Percentiles rank a stretch among this genome's conserved stretches.
Conservation (phyloP, 2,888 invertebrate genomes). For the Cephonodes hylas region DNA sequence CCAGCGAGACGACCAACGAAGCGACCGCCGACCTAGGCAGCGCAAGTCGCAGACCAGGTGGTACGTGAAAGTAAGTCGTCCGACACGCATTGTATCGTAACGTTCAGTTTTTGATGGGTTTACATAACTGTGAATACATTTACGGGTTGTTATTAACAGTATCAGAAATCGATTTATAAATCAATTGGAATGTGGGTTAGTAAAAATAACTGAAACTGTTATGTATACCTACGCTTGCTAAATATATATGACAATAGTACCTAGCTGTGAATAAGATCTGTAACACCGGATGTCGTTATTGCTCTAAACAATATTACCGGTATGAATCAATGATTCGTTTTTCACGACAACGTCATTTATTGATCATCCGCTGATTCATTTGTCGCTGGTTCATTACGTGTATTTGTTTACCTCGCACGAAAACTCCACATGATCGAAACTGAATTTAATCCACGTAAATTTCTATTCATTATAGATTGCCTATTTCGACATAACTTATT, state of each 20-base stretch:
- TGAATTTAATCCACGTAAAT: not conserved
- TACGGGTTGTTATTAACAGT: no score
- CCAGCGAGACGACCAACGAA: slow-evolving; percentile 22
- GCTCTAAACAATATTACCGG: slow-evolving; percentile 8
- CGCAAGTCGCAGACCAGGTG: slow-evolving; percentile 83
- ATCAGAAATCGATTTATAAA: not conserved
- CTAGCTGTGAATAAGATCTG: not conserved
- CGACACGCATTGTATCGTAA: no score
- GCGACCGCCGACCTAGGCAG: slow-evolving; percentile 66
- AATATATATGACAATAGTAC: not conserved
- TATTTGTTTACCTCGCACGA: not conserved
- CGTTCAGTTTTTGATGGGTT: no score
- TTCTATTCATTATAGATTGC: not conserved
- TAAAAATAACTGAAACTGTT: no score
- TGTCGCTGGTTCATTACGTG: not conserved
- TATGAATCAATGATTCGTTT: slow-evolving; percentile 41
- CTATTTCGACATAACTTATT: not conserved
- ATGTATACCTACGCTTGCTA: no score
- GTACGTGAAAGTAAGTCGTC: slow-evolving; percentile 86
- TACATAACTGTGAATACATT: no score
- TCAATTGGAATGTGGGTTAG: no score
- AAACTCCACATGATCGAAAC: not conserved
- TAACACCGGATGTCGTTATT: not conserved
- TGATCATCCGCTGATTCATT: slow-evolving; percentile 32
- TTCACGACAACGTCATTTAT: slow-evolving; percentile 34